phyloP scores from a whole-genome alignment of 2,113 vertebrate genomes.

The Toxotes chatareus region DNA sequence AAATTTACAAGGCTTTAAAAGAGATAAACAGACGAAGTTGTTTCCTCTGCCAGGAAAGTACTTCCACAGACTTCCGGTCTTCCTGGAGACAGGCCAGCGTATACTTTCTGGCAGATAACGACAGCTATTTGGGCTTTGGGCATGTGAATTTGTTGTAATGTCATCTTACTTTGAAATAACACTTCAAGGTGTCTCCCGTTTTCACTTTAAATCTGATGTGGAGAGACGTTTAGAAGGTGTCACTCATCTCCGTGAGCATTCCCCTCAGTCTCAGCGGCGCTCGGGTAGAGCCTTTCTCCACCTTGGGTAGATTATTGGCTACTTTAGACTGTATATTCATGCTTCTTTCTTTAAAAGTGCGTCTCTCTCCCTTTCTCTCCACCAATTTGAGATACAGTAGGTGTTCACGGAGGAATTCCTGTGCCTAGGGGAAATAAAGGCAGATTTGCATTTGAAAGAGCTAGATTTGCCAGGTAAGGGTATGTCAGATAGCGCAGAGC shows the following conservation, averaged over 20 bases:
- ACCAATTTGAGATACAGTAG: constrained; percentile 35
- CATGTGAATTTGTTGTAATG: constrained; percentile 20
- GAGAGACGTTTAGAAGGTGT: background rate
- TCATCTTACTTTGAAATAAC: constrained; percentile 18
- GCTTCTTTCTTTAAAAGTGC: constrained; percentile 21
- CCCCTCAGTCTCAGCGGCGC: background rate
- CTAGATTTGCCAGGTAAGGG: constrained; percentile 63
- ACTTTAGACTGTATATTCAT: constrained; percentile 30
- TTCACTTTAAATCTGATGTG: constrained; percentile 32
- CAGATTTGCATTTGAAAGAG: constrained; percentile 73
- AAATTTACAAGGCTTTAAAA: constrained; percentile 25
- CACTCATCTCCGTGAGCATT: background rate
- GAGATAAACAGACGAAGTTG: constrained; percentile 3
- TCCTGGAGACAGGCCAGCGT: constrained; percentile 25
- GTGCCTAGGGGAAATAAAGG: constrained; percentile 49
- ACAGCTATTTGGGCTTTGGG: constrained; percentile 5
- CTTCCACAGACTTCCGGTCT: constrained; percentile 14
- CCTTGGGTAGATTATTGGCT: constrained; percentile 32
- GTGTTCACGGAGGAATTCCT: constrained; percentile 42
- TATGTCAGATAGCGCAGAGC: constrained; percentile 53
- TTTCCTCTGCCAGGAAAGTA: constrained; percentile 19
- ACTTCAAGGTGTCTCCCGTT: constrained; percentile 27
- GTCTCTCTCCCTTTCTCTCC: constrained; percentile 34
- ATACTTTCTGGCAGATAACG: constrained; percentile 12
- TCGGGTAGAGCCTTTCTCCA: constrained; percentile 15